Conservation (phyloP, 2,888 invertebrate genomes). For the Orthosia cruda region DNA sequence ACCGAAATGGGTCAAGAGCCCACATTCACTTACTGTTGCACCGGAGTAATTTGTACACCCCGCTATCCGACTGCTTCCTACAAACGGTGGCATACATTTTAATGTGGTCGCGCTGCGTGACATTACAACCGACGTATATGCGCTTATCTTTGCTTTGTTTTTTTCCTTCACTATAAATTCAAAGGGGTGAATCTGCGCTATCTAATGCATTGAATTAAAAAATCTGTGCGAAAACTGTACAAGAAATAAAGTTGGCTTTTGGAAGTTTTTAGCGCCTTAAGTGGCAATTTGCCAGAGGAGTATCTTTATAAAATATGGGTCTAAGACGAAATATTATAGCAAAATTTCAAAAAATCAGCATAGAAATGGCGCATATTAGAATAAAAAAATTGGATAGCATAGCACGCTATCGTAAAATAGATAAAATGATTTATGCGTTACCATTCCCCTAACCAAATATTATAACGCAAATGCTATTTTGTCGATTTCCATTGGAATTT, state of each 20-base stretch:
- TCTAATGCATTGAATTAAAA: slow-evolving; percentile 16
- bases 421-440: slow-evolving; percentile 71
- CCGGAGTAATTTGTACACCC: slow-evolving; percentile 79
- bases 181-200: slow-evolving; percentile 21
- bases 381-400: slow-evolving; percentile 55
- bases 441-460: slow-evolving; percentile 71
- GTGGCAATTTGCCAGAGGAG: slow-evolving; percentile 39
- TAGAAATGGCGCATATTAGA: slow-evolving; percentile 48
- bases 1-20: slow-evolving; percentile 84
- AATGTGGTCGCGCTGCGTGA: slow-evolving; percentile 58
- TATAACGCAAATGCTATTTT: slow-evolving; percentile 77
- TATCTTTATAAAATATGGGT: slow-evolving; percentile 19
- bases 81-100: slow-evolving; percentile 64
- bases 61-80: slow-evolving; percentile 56
- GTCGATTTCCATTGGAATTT: slow-evolving; percentile 81
- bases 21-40: slow-evolving; percentile 77
- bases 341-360: slow-evolving; percentile 31
- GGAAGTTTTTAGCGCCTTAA: slow-evolving; percentile 21
- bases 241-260: slow-evolving; percentile 12
- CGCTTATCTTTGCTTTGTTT: slow-evolving; percentile 45
- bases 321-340: slow-evolving; percentile 25
- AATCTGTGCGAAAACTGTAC: too few relatives aligned
- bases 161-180: slow-evolving; percentile 24
- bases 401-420: slow-evolving; percentile 54
- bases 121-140: slow-evolving; percentile 45